Base-by-base conservation (phyloP, 2,113 vertebrate genomes). In the Zeus faber region DNA sequence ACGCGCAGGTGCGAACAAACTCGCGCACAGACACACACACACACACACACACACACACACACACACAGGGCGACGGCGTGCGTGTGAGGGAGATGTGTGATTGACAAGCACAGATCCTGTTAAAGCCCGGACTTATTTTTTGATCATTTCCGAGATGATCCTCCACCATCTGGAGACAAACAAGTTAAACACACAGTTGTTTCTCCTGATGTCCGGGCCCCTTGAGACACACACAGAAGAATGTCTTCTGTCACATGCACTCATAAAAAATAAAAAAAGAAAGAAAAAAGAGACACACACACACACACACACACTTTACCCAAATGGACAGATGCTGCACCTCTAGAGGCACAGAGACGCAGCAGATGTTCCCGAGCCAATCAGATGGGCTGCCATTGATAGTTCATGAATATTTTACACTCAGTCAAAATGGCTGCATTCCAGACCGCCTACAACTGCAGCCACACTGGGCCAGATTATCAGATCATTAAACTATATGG, bases 391-490 rank as follows among this genome's bases (percentile, higher is more conserved):
- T 43, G 74, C 83, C 80, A 84, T 81, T 85, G 87, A 85, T 84
- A 79, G 70, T 76, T 81, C 80, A 88, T 90, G 82, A 89, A 89
- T 91, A 85, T 88, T 89, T 89, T 87, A 89, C 70, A 70, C 65
- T 72, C 77, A 78, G 80, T 74, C 74, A 79, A 83, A 82, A 85
- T 85, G 82, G 82, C 82, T 66, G 67, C 65, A 56, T 77, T 86
- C 84, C 82, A 86, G 79, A 58, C 72, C 54, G 70, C 76, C 82
- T 76, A 77, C 83, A 79, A 79, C 72, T 70, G 79, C 74, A 80
- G 76, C 70, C 72, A 52, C 72, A 54, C 67, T 58, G 65, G 73
- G 66, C 73, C 74, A 78, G 70, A 78, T 81, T 75, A 82, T 72
- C 72, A 62, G 58, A 64, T 77, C 71, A 66, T 81, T 81, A 82